Base-by-base conservation (phyloP, 2,113 vertebrate species). In the Salvelinus fontinalis region DNA sequence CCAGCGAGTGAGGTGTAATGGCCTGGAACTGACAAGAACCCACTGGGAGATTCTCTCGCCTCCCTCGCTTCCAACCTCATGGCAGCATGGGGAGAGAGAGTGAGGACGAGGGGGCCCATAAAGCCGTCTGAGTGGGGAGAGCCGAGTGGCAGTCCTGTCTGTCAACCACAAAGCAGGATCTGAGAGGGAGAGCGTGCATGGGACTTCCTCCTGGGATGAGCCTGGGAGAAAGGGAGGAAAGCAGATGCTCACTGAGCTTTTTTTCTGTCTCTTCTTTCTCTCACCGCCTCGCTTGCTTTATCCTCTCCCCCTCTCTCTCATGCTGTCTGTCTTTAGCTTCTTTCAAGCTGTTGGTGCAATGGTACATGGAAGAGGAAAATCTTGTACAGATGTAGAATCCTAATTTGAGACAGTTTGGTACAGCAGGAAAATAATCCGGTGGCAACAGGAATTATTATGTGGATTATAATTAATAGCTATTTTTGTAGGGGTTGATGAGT, bases 1-100 rank as follows among this genome's bases (percentile, higher is more conserved):
- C 93, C 90, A 86, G 90, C 87, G 93, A 95, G 88, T 86, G 91
- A 94, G 93, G 95, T 44, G 39, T 96, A 95, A 96, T 96, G 96
- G 95, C 89, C 92, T 94, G 95, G 94, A 94, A 95, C 94, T 95
- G 95, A 96, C 93, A 80, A 89, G 93, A 93, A 93, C 92, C 94
- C 92, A 90, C 90, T 92, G 93, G 94, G 93, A 91, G 92, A 44
- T 67, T 18, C 67, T 92, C 13, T 48, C 13, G 26, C 39, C 31
- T 39, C 67, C 54, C 29, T 62, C 49, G 3, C 82, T 78, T 84
- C 78, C 74, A 79, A 85, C 83, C 81, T 89, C 77, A 84, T 87
- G 84, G 89, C 89, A 90, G 82, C 51, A 27, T 69, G 84, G 85
- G 84, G 31, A 34, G 5, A 34, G 31, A 34, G 79, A 44, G n/a